Conservation (phyloP, 2,888 invertebrate genomes). For the Macaria notata region DNA sequence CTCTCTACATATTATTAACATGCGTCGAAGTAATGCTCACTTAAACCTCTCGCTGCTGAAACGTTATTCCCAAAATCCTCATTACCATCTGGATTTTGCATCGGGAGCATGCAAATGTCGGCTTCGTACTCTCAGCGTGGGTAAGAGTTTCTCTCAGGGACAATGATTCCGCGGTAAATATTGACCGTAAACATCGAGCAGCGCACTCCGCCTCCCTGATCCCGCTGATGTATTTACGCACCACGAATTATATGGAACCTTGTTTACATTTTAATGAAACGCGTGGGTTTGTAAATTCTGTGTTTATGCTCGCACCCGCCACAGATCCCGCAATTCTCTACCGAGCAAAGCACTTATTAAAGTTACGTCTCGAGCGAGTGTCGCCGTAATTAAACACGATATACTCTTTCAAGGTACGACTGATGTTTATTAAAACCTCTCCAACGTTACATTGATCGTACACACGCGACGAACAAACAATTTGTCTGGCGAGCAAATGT, state of each 20-base stretch:
- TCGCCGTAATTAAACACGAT: conserved; percentile 44
- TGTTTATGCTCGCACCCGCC: conserved; percentile 52
- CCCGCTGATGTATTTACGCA: conserved; percentile 59
- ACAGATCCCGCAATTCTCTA: conserved; percentile 41
- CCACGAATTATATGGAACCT: conserved; percentile 62
- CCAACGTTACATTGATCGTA: conserved; percentile 25
- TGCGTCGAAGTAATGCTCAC: conserved; percentile 1
- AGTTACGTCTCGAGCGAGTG: conserved; percentile 40
- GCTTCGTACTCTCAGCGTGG: conserved; percentile 40
- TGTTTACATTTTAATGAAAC: conserved; percentile 74
- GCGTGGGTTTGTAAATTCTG: conserved; percentile 55
- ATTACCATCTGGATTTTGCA: conserved; percentile 15
- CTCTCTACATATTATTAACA: too few relatives aligned
- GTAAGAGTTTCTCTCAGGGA: conserved; percentile 43
- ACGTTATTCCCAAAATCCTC: conserved; percentile 16
- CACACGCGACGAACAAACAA: conserved; percentile 31
- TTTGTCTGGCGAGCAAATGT: conserved; percentile 35
- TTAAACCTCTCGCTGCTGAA: conserved; percentile 3
- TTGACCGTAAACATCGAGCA: conserved; percentile 58
- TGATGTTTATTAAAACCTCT: conserved; percentile 25
- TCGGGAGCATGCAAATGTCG: conserved; percentile 34
- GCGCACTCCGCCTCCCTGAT: conserved; percentile 42
- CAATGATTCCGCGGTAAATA: conserved; percentile 56
- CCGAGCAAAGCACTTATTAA: conserved; percentile 40
- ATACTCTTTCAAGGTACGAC: conserved; percentile 27